Evolutionary conservation across 2,888 invertebrate genomes (phyloP).

Genomic region (Dyspetes luteomarginatus): DNA sequence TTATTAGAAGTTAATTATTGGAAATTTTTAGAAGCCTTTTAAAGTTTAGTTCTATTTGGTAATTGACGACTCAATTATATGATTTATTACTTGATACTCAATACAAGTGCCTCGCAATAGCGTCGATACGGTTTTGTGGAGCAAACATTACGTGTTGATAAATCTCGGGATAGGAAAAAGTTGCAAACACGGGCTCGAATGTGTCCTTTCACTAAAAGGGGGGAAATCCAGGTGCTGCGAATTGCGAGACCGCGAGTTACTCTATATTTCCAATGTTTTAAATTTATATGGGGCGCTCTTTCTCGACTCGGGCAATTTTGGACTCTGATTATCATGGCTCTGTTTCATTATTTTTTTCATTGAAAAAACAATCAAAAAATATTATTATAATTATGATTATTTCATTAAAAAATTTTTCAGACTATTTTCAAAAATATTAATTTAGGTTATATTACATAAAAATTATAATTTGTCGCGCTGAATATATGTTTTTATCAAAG

Average conservation of each 20-base stretch:
- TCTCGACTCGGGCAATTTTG: neutral
- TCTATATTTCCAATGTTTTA: neutral
- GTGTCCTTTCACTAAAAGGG: slow-evolving; percentile 71
- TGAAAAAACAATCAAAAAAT: neutral
- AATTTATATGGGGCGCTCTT: neutral
- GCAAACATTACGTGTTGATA: neutral
- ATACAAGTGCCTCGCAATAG: neutral
- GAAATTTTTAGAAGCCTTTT: neutral
- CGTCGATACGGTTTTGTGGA: neutral
- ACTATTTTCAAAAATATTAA: too few relatives aligned
- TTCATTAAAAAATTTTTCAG: neutral
- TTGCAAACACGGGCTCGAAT: slow-evolving; percentile 23
- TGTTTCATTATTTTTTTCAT: neutral
- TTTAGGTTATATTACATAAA: too few relatives aligned
- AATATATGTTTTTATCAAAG: too few relatives aligned
- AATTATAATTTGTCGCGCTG: too few relatives aligned
- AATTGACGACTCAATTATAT: too few relatives aligned
- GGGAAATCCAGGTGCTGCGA: slow-evolving; percentile 69
- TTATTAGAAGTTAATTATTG: too few relatives aligned
- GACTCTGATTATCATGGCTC: neutral
- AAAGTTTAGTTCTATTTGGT: neutral
- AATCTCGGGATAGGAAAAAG: slow-evolving; percentile 4
- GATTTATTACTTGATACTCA: too few relatives aligned
- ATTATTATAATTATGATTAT: neutral
- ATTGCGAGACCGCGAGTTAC: slow-evolving; percentile 64